phyloP scores from a whole-genome alignment of 2,797 vertebrate genomes.

The Falco rusticolus region DNA sequence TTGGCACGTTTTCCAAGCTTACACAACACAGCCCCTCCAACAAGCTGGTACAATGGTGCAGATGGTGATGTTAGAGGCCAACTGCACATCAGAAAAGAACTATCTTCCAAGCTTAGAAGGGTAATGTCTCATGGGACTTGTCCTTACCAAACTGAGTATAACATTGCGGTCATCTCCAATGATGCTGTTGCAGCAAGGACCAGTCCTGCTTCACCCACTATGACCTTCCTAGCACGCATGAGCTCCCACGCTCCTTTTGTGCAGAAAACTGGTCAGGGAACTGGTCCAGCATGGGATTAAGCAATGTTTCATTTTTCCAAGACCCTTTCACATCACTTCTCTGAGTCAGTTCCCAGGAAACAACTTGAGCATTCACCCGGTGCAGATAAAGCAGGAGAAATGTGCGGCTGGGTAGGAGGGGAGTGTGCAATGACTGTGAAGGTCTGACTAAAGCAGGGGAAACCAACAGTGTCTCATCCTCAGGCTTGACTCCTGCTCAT shows the following conservation, averaged over 20 bases:
- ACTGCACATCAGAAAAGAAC: neutral
- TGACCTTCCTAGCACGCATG: neutral
- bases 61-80: neutral
- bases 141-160: neutral
- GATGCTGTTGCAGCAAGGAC: neutral
- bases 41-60: neutral
- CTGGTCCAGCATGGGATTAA: neutral
- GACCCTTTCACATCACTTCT: neutral
- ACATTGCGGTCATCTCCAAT: neutral
- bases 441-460: neutral
- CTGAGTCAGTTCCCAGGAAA: neutral
- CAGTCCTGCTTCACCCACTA: neutral
- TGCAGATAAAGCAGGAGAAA: neutral
- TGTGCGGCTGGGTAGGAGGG: rapidly evolving
- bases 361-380: rapidly evolving
- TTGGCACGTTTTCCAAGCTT: rapidly evolving
- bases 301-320: neutral
- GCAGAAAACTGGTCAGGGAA: neutral
- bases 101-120: neutral
- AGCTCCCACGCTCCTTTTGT: neutral
- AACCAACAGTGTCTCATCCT: neutral
- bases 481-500: neutral
- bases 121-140: neutral
- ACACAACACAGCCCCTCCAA: neutral
- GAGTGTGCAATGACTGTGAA: neutral